Base-by-base conservation (phyloP, 2,888 invertebrate species). In the Shargacucullia verbasci region DNA sequence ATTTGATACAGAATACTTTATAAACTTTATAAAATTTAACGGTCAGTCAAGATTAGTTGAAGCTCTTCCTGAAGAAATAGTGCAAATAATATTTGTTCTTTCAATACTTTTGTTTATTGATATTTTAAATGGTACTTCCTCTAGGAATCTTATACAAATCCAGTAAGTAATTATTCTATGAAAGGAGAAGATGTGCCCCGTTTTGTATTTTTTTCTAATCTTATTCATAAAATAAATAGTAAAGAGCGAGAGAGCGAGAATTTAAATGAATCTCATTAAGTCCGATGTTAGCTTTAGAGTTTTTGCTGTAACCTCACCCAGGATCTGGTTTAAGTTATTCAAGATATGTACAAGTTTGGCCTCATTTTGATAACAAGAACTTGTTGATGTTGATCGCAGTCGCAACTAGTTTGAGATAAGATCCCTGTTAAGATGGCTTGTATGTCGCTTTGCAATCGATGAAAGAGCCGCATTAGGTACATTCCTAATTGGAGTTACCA, bases 291-390 rank as follows among this genome's bases (percentile, higher is more conserved):
- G 49, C 65, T 49, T 48, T 39, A 47, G n/a, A 39, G 11, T 64
- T 70, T 70, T 64, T 67, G 38, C 38, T 52, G 35, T 52, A 52
- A 62, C 20, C 48, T 27, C 43, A 65, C 38, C 37, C 13, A 55
- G 45, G 48, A 71, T 46, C 67, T 55, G 46, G 62, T 67, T 58
- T 70, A 50, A 64, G 34, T 55, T 61, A 61, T 59, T 69, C 69
- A 57, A 72, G 72, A 58, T 53, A 70, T 72, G 62, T 62, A 62
- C 68, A 56, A 72, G 58, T 62, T 67, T 70, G 70, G 25, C 70
- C 70, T 55, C 62, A 53, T 71, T 70, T 67, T 72, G 72, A 62
- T 72, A 62, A 62, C 72, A 53, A 72, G 70, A 67, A 70, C 70
- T 58, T 46, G 70, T 55, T 66, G 43, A 60, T 41, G 72, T 45